Evolutionary conservation across 2,888 invertebrate species (phyloP), one percentile per base, ranked within the genome.

Genomic region (Plagodis pulveraria): DNA sequence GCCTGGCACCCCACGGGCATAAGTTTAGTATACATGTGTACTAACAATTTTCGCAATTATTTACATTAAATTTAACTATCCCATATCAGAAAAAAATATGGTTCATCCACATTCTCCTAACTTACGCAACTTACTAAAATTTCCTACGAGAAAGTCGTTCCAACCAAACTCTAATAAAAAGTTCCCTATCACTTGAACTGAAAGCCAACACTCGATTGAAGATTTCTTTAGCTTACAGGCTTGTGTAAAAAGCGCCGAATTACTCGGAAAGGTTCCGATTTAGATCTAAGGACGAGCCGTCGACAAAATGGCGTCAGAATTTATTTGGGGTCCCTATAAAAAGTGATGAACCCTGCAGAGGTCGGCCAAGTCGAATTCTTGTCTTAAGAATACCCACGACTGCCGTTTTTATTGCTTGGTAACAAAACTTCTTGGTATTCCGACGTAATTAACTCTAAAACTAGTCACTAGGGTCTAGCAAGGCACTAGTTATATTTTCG

Each of bases 251-350:
- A n/a, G 5, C 33, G 36, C 54, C 35, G 22, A 58, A 51, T 32
- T 34, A 41, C 48, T 43, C 9, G 5, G 42, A 62, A 45, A 42
- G 36, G 12, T 47, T n/a, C 44, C 38, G 56, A 58, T 58, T 55
- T 55, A 51, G 51, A 55, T 62, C 57, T 50, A 48, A 52, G 56
- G 49, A 53, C 50, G 34, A 54, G 36, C 32, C 49, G 8, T 32
- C 33, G 42, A 42, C 46, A 62, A 58, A 52, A 56, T 41, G 45
- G 22, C 6, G 38, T 36, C 32, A 10, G 44, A 47, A 47, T 47
- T 57, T 57, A 57, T 62, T 51, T 33, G 48, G 57, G 44, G 40
- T 45, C 40, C 56, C 40, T 40, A 52, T 52, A 57, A 60, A 61
- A 54, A 8, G 43, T 50, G 45, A 57, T 54, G n/a, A 46, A 43